A percentile compares a stretch with the other conserved stretches of the same genome.
These are phyloP conservation scores for Falco concolor DNA, from an alignment of 2,797 vertebrate species.

Conservation along the genomic window DNA sequence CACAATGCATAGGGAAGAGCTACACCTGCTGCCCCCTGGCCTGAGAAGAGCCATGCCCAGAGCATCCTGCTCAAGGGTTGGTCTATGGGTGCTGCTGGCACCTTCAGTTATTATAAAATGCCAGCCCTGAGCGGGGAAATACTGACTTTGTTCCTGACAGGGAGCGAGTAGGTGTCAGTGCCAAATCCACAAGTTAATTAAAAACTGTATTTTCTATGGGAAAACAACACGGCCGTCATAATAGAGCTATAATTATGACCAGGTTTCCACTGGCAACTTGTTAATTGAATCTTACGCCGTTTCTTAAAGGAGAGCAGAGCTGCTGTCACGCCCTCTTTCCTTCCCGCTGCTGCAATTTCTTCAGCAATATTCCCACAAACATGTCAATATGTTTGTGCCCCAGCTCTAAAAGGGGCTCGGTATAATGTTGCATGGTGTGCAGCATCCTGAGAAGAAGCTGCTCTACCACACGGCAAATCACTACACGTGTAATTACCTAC, in stretches of 20 bases:
- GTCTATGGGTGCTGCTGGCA: not conserved
- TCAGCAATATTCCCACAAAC: not conserved
- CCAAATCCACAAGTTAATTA: conserved; percentile 63
- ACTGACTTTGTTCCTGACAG: not conserved
- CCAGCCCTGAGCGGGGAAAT: not conserved
- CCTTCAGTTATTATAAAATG: not conserved
- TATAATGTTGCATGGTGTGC: not conserved
- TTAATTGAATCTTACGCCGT: conserved; percentile 55
- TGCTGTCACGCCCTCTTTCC: conserved; percentile 37
- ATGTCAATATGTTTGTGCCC: not conserved
- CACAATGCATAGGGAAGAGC: not conserved
- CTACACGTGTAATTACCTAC: conserved; percentile 56
- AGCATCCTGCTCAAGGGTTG: not conserved
- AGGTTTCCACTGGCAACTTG: conserved; percentile 63
- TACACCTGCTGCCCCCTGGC: not conserved
- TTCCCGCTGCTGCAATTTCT: conserved; percentile 11
- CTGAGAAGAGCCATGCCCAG: not conserved
- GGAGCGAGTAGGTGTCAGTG: not conserved
- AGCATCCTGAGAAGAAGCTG: conserved; percentile 6
- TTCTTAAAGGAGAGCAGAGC: conserved; percentile 28
- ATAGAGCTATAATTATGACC: conserved; percentile 57
- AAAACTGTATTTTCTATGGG: conserved; percentile 46
- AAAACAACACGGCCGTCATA: conserved; percentile 46
- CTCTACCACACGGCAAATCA: not conserved
- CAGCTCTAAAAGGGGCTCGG: not conserved